phyloP scores from a whole-genome alignment of 2,888 invertebrate species.

The Yponomeuta plumbellus region DNA sequence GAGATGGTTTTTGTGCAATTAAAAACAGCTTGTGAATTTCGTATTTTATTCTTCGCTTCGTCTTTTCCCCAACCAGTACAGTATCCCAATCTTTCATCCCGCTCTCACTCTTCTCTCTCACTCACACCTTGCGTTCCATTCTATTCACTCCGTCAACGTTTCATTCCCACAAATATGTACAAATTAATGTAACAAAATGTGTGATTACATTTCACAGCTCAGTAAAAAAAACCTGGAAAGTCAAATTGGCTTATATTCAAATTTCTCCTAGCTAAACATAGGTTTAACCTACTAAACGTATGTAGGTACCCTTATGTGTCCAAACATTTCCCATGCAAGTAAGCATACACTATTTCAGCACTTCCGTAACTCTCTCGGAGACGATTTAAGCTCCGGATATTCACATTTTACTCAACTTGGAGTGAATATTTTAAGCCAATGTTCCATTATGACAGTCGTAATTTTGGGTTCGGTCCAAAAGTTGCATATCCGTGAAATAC shows the following conservation, averaged over 20 bases:
- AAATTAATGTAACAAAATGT: no score
- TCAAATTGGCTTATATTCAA: neutral
- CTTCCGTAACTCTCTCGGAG: slow-evolving; percentile 19
- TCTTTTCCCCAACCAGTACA: no score
- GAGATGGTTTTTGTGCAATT: no score
- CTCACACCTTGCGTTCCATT: no score
- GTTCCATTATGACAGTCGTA: slow-evolving; percentile 45
- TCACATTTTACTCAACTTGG: slow-evolving; percentile 50
- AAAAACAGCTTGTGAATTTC: no score
- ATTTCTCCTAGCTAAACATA: neutral
- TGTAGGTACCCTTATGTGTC: neutral
- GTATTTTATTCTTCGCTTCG: no score
- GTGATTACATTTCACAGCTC: no score
- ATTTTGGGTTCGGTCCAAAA: slow-evolving; percentile 45
- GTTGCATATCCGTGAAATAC: slow-evolving; percentile 18
- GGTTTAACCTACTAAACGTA: neutral
- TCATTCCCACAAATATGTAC: no score
- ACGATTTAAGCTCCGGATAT: slow-evolving; percentile 39
- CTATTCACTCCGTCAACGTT: no score
- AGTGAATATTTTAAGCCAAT: slow-evolving; percentile 47
- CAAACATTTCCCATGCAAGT: slow-evolving; percentile 9
- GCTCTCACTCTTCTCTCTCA: no score
- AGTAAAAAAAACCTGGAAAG: neutral
- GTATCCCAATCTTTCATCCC: no score
- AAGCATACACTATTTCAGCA: slow-evolving; percentile 13